These are phyloP conservation scores for Muntiacus muntjak DNA, from an alignment of 2,113 vertebrate species.

Conservation along the genomic window DNA sequence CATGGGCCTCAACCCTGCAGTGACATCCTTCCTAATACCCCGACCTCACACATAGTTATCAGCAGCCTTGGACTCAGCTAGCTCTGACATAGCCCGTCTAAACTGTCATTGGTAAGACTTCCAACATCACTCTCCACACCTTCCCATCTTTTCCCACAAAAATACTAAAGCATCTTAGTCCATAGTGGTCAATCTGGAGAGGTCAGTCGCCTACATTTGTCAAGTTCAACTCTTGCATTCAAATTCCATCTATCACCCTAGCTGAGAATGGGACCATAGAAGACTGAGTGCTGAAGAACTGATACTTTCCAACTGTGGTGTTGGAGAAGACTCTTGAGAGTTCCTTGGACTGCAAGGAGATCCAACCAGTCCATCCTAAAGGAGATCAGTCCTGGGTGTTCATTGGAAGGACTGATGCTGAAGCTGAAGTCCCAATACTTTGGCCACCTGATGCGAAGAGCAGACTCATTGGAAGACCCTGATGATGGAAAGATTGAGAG, in stretches of 20 bases:
- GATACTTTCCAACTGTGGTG: not conserved
- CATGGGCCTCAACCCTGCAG: not conserved
- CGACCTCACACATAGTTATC: rapidly evolving
- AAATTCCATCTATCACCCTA: not conserved
- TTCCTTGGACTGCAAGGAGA: not conserved
- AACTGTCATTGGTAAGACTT: not conserved
- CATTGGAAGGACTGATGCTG: not conserved
- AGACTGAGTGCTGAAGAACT: not conserved
- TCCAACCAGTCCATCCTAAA: not conserved
- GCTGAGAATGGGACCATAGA: not conserved
- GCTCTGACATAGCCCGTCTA: not conserved
- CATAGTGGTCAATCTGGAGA: not conserved
- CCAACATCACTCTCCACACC: not conserved
- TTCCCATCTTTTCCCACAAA: not conserved
- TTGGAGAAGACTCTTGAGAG: not conserved
- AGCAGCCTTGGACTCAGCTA: not conserved
- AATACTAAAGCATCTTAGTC: too few relatives aligned
- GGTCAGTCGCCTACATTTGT: not conserved
- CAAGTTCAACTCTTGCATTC: not conserved
- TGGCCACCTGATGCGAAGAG: not conserved
- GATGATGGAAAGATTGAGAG: not conserved
- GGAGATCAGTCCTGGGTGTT: not conserved
- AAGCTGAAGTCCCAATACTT: not conserved
- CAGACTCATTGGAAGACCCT: not conserved
- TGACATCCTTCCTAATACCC: not conserved